A percentile compares a stretch with the other conserved stretches of the same genome.
Evolutionary conservation across 1,140 invertebrate genomes (phyloP).

Genomic region (Colletes gigas): DNA sequence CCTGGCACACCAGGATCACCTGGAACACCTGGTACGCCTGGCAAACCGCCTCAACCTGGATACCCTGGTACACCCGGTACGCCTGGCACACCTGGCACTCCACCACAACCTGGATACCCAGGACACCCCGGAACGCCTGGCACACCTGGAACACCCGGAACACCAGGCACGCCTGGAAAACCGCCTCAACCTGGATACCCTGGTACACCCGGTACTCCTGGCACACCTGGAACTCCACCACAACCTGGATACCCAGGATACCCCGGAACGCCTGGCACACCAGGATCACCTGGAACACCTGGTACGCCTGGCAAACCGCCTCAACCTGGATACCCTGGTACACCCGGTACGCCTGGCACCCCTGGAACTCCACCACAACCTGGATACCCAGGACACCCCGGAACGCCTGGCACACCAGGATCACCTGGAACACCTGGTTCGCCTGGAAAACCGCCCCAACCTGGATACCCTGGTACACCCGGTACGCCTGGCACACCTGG

Average conservation of each 20-base stretch:
- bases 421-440: slow-evolving; percentile 57
- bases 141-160: background rate
- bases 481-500: slow-evolving; percentile 73
- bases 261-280: slow-evolving; percentile 16
- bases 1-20: too few species aligned
- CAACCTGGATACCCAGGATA: slow-evolving; percentile 15
- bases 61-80: background rate
- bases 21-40: background rate
- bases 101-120: background rate
- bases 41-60: slow-evolving; percentile 38
- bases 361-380: slow-evolving; percentile 23
- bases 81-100: background rate
- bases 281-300: slow-evolving; percentile 66
- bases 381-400: slow-evolving; percentile 51
- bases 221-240: too few species aligned
- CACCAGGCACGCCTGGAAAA: background rate
- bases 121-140: too few species aligned
- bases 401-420: slow-evolving; percentile 2
- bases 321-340: slow-evolving; percentile 22
- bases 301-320: slow-evolving; percentile 43
- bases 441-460: slow-evolving; percentile 65
- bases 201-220: too few species aligned
- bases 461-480: slow-evolving; percentile 36
- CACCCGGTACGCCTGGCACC: slow-evolving; percentile 9
- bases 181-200: slow-evolving; percentile 45